phyloP scores from a whole-genome alignment of 2,797 vertebrate genomes.

The Neostethus bicornis region DNA sequence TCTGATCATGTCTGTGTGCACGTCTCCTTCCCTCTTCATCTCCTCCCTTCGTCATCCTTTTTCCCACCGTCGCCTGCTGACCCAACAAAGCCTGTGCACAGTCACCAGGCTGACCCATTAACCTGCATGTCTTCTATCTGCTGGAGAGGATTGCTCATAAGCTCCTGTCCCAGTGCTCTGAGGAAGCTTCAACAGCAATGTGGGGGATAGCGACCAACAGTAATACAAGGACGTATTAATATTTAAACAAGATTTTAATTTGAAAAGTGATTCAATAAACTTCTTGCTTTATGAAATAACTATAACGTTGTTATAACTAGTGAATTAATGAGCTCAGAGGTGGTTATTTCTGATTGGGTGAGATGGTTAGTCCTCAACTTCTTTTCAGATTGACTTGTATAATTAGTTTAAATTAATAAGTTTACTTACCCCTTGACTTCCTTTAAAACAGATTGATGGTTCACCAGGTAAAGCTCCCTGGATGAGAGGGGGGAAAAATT shows the following conservation, averaged over 20 bases:
- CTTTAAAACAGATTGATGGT: slow-evolving; percentile 81
- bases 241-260: slow-evolving; percentile 11
- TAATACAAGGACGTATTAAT: slow-evolving; percentile 6
- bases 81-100: slow-evolving; percentile 69
- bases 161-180: slow-evolving; percentile 28
- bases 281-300: background rate
- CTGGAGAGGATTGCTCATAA: slow-evolving; percentile 38
- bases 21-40: slow-evolving; percentile 12
- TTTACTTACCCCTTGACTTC: slow-evolving; percentile 82
- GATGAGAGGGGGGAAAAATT: slow-evolving; percentile 12
- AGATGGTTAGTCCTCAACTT: background rate
- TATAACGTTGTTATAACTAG: no score
- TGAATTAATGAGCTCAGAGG: no score
- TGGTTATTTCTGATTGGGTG: no score
- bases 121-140: slow-evolving; percentile 65
- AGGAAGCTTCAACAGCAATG: slow-evolving; percentile 13
- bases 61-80: slow-evolving; percentile 52
- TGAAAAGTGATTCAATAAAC: no score
- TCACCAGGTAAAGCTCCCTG: slow-evolving; percentile 69
- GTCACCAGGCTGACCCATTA: slow-evolving; percentile 73
- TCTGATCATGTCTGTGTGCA: slow-evolving; percentile 8
- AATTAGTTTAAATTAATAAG: background rate
- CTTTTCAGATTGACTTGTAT: background rate
- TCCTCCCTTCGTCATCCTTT: slow-evolving; percentile 4
- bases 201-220: slow-evolving; percentile 28